phyloP scores from a whole-genome alignment of 2,113 vertebrate genomes.

The Promerops cafer region DNA sequence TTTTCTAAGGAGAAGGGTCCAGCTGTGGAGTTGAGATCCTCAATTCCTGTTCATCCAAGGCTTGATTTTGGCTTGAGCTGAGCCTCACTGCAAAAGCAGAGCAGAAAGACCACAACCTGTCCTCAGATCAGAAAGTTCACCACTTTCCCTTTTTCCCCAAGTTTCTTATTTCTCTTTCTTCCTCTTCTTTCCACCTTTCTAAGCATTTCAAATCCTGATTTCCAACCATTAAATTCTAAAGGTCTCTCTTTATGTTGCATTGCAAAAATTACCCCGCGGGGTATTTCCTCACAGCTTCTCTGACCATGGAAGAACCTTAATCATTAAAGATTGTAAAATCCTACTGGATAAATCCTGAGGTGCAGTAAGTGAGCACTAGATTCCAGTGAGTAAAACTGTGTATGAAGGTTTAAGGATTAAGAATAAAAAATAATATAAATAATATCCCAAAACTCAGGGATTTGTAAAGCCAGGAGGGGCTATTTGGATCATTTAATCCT shows the following conservation, averaged over 20 bases:
- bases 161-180: not conserved
- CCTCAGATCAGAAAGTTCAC: not conserved
- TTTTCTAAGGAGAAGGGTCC: not conserved
- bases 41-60: not conserved
- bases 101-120: not conserved
- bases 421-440: not conserved
- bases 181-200: not conserved
- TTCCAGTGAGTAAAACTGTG: not conserved
- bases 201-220: not conserved
- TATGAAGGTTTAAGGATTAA: not conserved
- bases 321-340: not conserved
- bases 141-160: not conserved
- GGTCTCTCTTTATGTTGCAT: not conserved
- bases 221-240: not conserved
- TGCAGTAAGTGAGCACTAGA: not conserved
- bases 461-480: not conserved
- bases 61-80: not conserved
- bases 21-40: not conserved
- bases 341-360: not conserved
- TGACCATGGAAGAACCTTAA: not conserved
- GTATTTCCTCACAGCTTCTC: not conserved
- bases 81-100: not conserved
- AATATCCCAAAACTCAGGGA: not conserved
- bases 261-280: not conserved
- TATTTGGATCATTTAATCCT: not conserved